Percentiles rank a stretch among this genome's conserved stretches.
These are phyloP conservation scores for Archaeoteleia sp. DNA, from an alignment of 2,888 invertebrate species.

Conservation along the genomic window DNA sequence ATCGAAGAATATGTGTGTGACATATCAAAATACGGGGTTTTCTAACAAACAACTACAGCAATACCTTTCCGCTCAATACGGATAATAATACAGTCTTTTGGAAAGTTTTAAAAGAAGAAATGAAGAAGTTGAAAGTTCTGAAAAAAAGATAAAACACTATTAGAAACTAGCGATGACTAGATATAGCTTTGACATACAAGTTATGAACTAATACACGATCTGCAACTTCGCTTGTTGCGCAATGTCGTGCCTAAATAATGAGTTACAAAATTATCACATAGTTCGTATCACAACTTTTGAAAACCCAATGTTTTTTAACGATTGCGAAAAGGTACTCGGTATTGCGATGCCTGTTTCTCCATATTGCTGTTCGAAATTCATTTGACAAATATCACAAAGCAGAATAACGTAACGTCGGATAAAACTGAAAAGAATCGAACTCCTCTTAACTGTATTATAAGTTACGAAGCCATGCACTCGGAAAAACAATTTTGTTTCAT, in stretches of 20 bases:
- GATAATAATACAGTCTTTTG: constrained; percentile 61
- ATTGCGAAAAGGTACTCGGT: constrained; percentile 21
- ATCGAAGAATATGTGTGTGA: constrained; percentile 59
- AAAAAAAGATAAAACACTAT: constrained; percentile 34
- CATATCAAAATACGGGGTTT: constrained; percentile 68
- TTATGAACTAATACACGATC: constrained; percentile 31
- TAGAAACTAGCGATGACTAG: constrained; percentile 47
- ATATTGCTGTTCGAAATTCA: constrained; percentile 26
- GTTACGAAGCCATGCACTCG: not conserved
- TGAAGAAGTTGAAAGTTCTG: constrained; percentile 51
- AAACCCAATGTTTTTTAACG: constrained; percentile 29
- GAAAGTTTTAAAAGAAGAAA: constrained; percentile 54
- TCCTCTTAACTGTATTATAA: not conserved
- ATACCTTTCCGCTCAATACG: constrained; percentile 70
- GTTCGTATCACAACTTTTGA: constrained; percentile 39
- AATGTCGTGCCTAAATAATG: constrained; percentile 39
- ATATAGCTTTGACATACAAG: constrained; percentile 42
- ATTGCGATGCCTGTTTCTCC: constrained; percentile 31
- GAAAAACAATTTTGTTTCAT: no score
- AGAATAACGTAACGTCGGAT: not conserved
- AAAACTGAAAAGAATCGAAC: not conserved
- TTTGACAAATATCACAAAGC: constrained; percentile 18
- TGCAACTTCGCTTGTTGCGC: constrained; percentile 36
- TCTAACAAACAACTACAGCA: constrained; percentile 65
- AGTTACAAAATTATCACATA: constrained; percentile 44